A percentile compares a stretch with the other conserved stretches of the same genome.
Evolutionary conservation across 1,140 invertebrate species (phyloP).

Genomic region (Daktulosphaira vitifoliae): DNA sequence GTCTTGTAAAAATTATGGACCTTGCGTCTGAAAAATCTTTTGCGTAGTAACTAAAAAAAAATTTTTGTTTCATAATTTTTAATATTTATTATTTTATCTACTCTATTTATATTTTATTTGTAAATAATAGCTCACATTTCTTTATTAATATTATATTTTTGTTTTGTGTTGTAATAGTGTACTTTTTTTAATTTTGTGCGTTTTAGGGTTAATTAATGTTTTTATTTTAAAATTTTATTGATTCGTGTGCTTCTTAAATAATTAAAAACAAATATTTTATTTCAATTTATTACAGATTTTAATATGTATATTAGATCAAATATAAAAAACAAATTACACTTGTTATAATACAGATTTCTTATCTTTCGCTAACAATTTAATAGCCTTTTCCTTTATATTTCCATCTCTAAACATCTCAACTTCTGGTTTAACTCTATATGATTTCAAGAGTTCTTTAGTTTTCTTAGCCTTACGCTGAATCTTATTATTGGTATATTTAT

Average conservation of each 20-base stretch:
- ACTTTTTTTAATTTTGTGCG: neutral
- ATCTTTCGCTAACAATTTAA: neutral
- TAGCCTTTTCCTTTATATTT: conserved; percentile 44
- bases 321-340: neutral
- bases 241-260: neutral
- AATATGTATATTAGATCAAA: neutral
- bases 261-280: neutral
- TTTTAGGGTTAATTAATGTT: conserved; percentile 3
- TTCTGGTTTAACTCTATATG: conserved; percentile 55
- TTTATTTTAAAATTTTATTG: conserved; percentile 32
- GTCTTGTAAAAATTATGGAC: conserved; percentile 85
- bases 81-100: neutral
- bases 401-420: conserved; percentile 52
- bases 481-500: conserved; percentile 68
- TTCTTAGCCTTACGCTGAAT: conserved; percentile 67
- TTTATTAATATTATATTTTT: conserved; percentile 1
- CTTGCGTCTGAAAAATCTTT: conserved; percentile 47
- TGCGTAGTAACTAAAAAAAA: neutral
- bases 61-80: neutral
- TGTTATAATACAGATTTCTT: neutral
- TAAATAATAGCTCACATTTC: conserved; percentile 5
- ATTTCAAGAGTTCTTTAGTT: conserved; percentile 57
- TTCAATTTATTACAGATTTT: neutral
- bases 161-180: neutral
- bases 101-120: neutral